Evolutionary conservation across 2,113 vertebrate species (phyloP), one percentile per base, ranked within the genome.

Genomic region (Upupa epops): DNA sequence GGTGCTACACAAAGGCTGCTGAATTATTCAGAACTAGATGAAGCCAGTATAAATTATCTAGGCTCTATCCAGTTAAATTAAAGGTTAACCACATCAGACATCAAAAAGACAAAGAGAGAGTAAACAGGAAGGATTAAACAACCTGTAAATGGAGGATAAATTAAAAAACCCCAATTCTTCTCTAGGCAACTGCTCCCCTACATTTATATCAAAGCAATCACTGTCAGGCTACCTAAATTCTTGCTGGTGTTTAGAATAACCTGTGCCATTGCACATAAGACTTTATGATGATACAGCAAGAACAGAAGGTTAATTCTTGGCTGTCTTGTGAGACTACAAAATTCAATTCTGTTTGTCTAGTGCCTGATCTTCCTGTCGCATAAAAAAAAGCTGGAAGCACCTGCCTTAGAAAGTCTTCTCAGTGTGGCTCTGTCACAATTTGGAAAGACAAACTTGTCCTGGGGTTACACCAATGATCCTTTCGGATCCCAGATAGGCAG

Each of bases 11-110:
- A 85, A 77, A 85, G 69, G 17, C 40, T 36, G 18, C 34, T 86
- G 71, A 92, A 93, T 92, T 92, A 93, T 91, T 92, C 80, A 91
- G 66, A 86, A 61, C 28, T 69, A 21, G 32, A 65, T 32, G 36
- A 54, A 85, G 88, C 77, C 4, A 1, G 17, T 75, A 81, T 36
- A 90, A 76, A 92, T 81, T 75, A 52, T 65, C 64, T 58, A 83
- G 37, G 19, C 11, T 70, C 68, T 89, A 20, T 54, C 63, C 61
- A 72, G 79, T 83, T 92, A 88, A 92, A 94, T 93, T 79, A 86
- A 70, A 84, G 61, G 48, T 49, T 80, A 79, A 84, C 84, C 56
- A 25, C 40, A 63, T 21, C 21, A 95, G 75, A 55, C 25, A 46
- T 29, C 48, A 12, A 82, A 86, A 92, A 80, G 65, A 32, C 46